Conservation (phyloP, 1,140 invertebrate genomes). For the Micrasema longulum region DNA sequence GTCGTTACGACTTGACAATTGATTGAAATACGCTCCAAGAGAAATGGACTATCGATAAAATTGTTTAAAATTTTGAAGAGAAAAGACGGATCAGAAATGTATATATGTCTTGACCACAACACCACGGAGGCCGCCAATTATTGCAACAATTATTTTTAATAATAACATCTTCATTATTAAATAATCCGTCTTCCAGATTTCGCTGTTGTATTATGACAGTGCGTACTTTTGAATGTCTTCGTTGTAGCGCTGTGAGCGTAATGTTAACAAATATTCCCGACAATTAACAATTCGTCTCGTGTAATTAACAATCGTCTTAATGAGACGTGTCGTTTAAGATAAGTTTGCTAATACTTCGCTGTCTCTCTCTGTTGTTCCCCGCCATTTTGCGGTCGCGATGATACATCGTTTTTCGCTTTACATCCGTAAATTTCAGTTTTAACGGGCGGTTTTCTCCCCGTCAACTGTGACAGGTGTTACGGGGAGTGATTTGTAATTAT, state of each 20-base stretch:
- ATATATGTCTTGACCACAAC: too few species aligned
- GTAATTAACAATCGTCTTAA: slow-evolving; percentile 16
- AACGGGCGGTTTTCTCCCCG: slow-evolving; percentile 21
- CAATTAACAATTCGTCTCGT: slow-evolving; percentile 25
- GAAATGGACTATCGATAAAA: too few species aligned
- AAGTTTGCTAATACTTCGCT: neutral
- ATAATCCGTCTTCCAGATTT: too few species aligned
- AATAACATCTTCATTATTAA: too few species aligned
- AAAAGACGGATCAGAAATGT: too few species aligned
- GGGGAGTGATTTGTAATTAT: slow-evolving; percentile 46
- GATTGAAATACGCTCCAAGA: too few species aligned
- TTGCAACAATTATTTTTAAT: too few species aligned
- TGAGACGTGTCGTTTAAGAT: slow-evolving; percentile 19
- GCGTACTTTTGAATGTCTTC: too few species aligned
- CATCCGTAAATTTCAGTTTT: slow-evolving; percentile 35
- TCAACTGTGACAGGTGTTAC: slow-evolving; percentile 45
- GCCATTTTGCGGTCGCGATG: slow-evolving; percentile 28
- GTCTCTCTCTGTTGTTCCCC: slow-evolving; percentile 2
- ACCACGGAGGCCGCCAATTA: too few species aligned
- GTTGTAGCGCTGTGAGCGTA: neutral
- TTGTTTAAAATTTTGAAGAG: too few species aligned
- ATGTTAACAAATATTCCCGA: slow-evolving; percentile 16
- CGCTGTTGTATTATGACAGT: too few species aligned
- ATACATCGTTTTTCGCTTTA: slow-evolving; percentile 49
- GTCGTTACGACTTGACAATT: too few species aligned